Evolutionary conservation across 2,113 vertebrate species (phyloP).

Genomic region (Esox niger): DNA sequence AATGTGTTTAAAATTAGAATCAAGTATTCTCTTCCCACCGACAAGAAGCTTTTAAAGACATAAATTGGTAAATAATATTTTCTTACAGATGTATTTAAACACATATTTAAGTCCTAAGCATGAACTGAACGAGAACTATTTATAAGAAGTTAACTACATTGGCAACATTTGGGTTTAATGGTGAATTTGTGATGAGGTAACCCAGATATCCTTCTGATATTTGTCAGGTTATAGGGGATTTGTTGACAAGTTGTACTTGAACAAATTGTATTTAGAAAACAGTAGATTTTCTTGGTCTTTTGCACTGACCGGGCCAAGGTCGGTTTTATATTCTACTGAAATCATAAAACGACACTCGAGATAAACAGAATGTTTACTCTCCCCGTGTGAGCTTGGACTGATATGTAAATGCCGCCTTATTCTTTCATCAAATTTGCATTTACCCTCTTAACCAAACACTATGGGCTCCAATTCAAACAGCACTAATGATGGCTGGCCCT

Average conservation of each 20-base stretch:
- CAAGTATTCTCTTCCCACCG: too few species aligned
- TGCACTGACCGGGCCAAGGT: conserved; percentile 92
- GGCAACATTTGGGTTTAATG: conserved; percentile 44
- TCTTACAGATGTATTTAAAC: too few species aligned
- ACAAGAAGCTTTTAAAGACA: too few species aligned
- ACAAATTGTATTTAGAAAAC: conserved; percentile 86
- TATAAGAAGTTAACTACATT: conserved; percentile 25
- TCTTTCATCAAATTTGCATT: conserved; percentile 99
- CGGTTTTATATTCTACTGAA: conserved; percentile 97
- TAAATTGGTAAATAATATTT: too few species aligned
- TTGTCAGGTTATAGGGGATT: conserved; percentile 77
- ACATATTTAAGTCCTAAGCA: too few species aligned
- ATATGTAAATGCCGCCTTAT: conserved; percentile 99
- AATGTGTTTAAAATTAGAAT: too few species aligned
- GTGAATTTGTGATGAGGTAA: conserved; percentile 55
- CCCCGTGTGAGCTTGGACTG: conserved; percentile 95
- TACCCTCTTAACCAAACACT: conserved; percentile 99
- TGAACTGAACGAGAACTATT: conserved; percentile 10
- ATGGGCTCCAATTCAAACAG: conserved; percentile 99
- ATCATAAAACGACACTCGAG: conserved; percentile 99
- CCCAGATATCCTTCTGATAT: conserved; percentile 70
- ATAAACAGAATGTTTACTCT: conserved; percentile 99
- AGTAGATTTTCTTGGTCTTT: conserved; percentile 90
- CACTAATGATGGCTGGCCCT: conserved; percentile 97
- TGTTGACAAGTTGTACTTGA: conserved; percentile 86